These are phyloP conservation scores for Thecophora atra DNA, from an alignment of 2,888 invertebrate genomes.

Conservation along the genomic window DNA sequence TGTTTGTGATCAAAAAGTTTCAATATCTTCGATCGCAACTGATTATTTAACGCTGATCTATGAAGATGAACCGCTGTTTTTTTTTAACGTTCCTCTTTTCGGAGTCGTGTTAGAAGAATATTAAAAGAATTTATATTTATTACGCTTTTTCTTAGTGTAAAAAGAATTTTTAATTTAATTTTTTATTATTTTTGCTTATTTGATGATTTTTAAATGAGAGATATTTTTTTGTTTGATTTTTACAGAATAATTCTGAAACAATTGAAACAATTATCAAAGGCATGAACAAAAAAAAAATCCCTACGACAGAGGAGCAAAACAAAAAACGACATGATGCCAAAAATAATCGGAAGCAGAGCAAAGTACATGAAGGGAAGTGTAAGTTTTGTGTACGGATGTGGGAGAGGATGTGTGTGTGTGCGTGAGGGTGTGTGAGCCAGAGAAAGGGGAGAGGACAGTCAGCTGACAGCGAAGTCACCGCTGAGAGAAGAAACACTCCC, in stretches of 20 bases:
- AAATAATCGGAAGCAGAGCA: conserved; percentile 30
- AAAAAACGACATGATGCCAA: conserved; percentile 37
- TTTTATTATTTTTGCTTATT: conserved; percentile 36
- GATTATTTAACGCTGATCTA: no score
- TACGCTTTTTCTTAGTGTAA: conserved; percentile 39
- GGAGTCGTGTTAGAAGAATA: not conserved
- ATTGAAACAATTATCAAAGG: conserved; percentile 45
- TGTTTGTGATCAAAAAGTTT: no score
- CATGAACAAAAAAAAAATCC: conserved; percentile 41
- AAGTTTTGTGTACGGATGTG: not conserved
- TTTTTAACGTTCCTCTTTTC: not conserved
- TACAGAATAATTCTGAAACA: conserved; percentile 45
- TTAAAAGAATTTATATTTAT: conserved; percentile 41
- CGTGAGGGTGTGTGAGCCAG: not conserved
- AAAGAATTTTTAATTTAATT: conserved; percentile 40
- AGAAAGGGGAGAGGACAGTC: no score
- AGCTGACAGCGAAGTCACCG: no score
- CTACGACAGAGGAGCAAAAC: conserved; percentile 38
- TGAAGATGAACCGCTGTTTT: not conserved
- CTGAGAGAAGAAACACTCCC: no score
- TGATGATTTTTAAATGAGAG: conserved; percentile 27
- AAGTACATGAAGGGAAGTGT: conserved; percentile 25
- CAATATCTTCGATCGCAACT: no score
- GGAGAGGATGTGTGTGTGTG: not conserved
- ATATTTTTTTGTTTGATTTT: conserved; percentile 31